Percentiles rank a stretch among this genome's conserved stretches.
phyloP scores from a whole-genome alignment of 2,797 vertebrate genomes.

The Halcyon badia region DNA sequence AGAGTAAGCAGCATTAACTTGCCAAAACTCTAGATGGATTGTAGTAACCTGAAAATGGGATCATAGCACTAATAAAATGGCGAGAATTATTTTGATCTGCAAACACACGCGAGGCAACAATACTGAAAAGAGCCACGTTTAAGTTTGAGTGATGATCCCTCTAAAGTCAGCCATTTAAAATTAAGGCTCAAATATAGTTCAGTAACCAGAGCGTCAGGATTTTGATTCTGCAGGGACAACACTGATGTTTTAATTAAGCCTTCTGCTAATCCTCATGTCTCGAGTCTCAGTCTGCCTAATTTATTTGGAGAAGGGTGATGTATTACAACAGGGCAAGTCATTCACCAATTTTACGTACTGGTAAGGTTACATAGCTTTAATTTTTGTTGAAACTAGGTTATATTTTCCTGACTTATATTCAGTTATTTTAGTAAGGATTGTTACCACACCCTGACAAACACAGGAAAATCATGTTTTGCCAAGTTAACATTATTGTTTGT shows the following conservation, averaged over 20 bases:
- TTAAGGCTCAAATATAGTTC: constrained; percentile 23
- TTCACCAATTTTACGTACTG: background rate
- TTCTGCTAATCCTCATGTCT: constrained; percentile 50
- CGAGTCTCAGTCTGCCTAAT: constrained; percentile 48
- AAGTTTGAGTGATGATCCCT: background rate
- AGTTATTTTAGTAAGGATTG: constrained; percentile 12
- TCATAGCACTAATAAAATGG: background rate
- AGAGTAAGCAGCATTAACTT: background rate
- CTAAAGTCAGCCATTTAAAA: constrained; percentile 30
- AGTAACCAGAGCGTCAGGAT: constrained; percentile 24
- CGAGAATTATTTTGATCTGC: background rate
- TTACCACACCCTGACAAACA: background rate
- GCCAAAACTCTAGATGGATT: background rate
- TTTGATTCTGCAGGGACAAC: constrained; percentile 64
- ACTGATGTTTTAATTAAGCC: constrained; percentile 60
- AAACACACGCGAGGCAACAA: background rate
- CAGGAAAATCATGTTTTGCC: background rate
- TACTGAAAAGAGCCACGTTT: background rate
- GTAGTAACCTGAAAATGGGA: background rate
- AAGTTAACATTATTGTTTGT: constrained; percentile 39
- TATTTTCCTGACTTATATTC: constrained; percentile 11
- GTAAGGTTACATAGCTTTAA: background rate
- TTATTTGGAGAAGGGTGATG: background rate
- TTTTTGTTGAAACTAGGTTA: constrained; percentile 11
- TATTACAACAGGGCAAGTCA: constrained; percentile 29